Evolutionary conservation across 2,888 invertebrate species (phyloP).

Genomic region (Leucophenga maculata): DNA sequence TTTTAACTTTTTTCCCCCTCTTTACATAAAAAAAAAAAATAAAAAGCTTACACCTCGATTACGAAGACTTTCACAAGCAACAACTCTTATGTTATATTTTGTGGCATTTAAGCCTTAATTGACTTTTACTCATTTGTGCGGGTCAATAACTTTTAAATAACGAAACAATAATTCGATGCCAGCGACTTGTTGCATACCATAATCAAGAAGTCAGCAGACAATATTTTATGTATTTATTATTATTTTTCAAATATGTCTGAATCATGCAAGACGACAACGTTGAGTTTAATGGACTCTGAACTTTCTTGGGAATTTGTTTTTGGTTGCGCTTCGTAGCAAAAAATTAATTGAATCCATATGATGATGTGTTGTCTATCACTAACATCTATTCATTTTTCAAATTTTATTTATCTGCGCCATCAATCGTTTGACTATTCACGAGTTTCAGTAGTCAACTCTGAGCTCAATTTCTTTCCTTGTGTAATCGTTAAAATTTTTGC

Average conservation of each 20-base stretch:
- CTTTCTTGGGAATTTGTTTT: not conserved
- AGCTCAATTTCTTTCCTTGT: not conserved
- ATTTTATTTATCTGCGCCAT: too few relatives aligned
- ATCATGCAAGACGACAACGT: too few relatives aligned
- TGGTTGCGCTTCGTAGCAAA: too few relatives aligned
- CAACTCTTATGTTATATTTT: not conserved
- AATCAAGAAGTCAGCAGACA: too few relatives aligned
- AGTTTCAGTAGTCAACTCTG: not conserved
- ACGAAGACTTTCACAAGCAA: not conserved
- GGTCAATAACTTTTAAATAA: conserved; percentile 33
- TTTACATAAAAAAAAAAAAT: too few relatives aligned
- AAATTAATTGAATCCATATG: not conserved
- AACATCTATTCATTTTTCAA: too few relatives aligned
- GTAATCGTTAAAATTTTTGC: not conserved
- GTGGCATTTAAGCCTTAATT: conserved; percentile 26
- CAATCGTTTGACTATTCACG: not conserved
- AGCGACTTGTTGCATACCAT: not conserved
- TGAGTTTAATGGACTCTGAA: not conserved
- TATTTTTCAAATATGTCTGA: too few relatives aligned
- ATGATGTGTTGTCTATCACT: too few relatives aligned
- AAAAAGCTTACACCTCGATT: conserved; percentile 8
- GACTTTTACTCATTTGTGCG: conserved; percentile 22
- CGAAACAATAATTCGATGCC: conserved; percentile 20
- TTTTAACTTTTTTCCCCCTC: not conserved
- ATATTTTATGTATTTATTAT: too few relatives aligned